A percentile compares a stretch with the other conserved stretches of the same genome.
These are phyloP conservation scores for Cheirogaleus major DNA, from an alignment of 2,797 vertebrate species.

Conservation along the genomic window DNA sequence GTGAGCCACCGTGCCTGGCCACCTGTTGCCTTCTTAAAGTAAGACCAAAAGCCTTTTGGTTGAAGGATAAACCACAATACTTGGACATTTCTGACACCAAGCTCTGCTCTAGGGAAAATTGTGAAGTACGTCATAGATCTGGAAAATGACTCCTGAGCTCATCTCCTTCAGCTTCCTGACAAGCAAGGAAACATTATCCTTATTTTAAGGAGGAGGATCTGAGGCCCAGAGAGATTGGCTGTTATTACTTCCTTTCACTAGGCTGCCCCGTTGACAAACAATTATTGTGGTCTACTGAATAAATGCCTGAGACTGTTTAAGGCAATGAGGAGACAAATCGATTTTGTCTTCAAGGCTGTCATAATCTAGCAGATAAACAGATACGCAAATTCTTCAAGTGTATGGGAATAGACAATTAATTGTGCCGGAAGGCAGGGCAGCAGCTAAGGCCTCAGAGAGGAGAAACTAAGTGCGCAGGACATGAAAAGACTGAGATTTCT, in stretches of 20 bases:
- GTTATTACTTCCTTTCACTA: not conserved
- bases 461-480: not conserved
- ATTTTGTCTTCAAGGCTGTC: conserved; percentile 9
- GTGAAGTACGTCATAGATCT: conserved; percentile 23
- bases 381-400: not conserved
- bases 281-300: not conserved
- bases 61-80: conserved; percentile 17
- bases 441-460: not conserved
- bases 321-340: not conserved
- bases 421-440: not conserved
- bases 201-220: conserved; percentile 30
- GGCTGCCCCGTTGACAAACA: not conserved
- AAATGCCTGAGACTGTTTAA: not conserved
- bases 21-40: conserved; percentile 62
- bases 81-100: not conserved
- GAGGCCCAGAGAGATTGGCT: conserved; percentile 4
- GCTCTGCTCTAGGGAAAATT: conserved; percentile 32
- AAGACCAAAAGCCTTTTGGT: conserved; percentile 27
- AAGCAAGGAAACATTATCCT: conserved; percentile 4
- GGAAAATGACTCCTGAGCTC: conserved; percentile 30
- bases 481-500: not conserved
- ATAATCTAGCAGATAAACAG: not conserved
- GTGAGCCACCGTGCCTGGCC: no score
- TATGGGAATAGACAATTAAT: not conserved
- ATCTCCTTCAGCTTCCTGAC: conserved; percentile 9